Conservation (phyloP, 2,797 vertebrate genomes). For the Lagocephalus sceleratus region DNA sequence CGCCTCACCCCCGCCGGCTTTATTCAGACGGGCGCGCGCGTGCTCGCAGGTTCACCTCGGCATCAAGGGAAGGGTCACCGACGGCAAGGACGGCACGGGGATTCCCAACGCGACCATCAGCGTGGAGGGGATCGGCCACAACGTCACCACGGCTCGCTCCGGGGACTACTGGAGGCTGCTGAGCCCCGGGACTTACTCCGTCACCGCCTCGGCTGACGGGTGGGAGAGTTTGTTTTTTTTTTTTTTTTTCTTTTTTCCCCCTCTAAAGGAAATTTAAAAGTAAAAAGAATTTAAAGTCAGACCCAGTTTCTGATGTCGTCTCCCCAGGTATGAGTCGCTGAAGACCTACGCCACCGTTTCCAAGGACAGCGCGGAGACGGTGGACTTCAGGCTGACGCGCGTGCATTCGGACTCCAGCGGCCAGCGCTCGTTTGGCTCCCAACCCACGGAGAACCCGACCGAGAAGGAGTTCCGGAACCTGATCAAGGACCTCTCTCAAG, state of each 20-base stretch:
- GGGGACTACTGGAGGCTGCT: slow-evolving; percentile 98
- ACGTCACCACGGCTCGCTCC: slow-evolving; percentile 79
- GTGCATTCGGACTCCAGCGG: slow-evolving; percentile 61
- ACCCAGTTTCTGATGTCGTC: not conserved
- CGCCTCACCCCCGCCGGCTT: not conserved
- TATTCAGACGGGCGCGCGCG: slow-evolving; percentile 7
- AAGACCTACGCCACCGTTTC: slow-evolving; percentile 81
- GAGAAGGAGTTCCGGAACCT: slow-evolving; percentile 84
- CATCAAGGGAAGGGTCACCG: slow-evolving; percentile 88
- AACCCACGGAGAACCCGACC: slow-evolving; percentile 68
- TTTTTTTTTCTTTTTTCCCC: too few species aligned
- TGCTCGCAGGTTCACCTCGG: slow-evolving; percentile 85
- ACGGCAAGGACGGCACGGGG: slow-evolving; percentile 81
- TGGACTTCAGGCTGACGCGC: slow-evolving; percentile 87
- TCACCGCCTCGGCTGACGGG: slow-evolving; percentile 90
- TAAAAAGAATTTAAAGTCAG: not conserved
- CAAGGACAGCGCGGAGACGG: slow-evolving; percentile 74
- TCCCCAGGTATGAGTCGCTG: slow-evolving; percentile 81
- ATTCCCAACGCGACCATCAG: slow-evolving; percentile 92
- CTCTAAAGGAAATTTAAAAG: not conserved
- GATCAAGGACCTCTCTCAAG: slow-evolving; percentile 88
- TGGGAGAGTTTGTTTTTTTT: slow-evolving; percentile 59
- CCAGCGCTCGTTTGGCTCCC: slow-evolving; percentile 53
- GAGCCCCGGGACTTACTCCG: slow-evolving; percentile 81
- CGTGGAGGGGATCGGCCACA: slow-evolving; percentile 83